Base-by-base conservation (phyloP, 1,140 invertebrate genomes). In the Drosophila yakuba region DNA sequence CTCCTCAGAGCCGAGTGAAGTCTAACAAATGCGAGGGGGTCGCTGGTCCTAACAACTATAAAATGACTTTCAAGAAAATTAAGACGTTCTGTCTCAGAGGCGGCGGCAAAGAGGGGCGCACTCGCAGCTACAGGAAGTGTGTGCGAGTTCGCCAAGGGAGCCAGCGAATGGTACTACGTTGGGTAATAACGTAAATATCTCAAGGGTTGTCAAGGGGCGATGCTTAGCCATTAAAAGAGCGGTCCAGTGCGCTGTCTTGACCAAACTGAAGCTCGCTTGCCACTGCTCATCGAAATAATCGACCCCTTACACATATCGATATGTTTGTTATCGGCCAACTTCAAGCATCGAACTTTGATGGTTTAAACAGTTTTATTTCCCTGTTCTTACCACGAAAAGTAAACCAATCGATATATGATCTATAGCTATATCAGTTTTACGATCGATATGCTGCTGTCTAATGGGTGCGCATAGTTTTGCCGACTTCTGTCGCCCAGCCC, bases 161-260 rank as follows among this genome's bases (percentile, higher is more conserved):
- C n/a, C 25, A 36, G n/a, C 5, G 32, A 52, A 36, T 12, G 17
- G n/a, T n/a, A 36, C 50, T 17, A 35, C 78, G 51, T 72, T 77
- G 59, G 48, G 41, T 66, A 81, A 81, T 72, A 52, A 66, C 78
- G 66, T 77, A 80, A 76, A 80, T 57, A 72, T 72, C 48, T 80
- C 69, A 45, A n/a, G 14, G 57, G 48, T 15, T 12, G 50, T 25
- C 66, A 5, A 11, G 48, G 48, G 25, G 17, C 17, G 17, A 32
- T 28, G 23, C 5, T 4, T 15, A 0, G 14, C 4, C 5, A 51
- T 32, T 8, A 15, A 17, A 32, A 11, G 4, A 7, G 5, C 32
- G 2, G 28, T 28, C 10, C 25, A 10, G 4, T 17, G 5, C 11
- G n/a, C 10, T 35, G 15, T n/a, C 11, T 17, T 8, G 28, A 35